These are phyloP conservation scores for Lampropteryx suffumata DNA, from an alignment of 2,888 invertebrate genomes.

Conservation along the genomic window DNA sequence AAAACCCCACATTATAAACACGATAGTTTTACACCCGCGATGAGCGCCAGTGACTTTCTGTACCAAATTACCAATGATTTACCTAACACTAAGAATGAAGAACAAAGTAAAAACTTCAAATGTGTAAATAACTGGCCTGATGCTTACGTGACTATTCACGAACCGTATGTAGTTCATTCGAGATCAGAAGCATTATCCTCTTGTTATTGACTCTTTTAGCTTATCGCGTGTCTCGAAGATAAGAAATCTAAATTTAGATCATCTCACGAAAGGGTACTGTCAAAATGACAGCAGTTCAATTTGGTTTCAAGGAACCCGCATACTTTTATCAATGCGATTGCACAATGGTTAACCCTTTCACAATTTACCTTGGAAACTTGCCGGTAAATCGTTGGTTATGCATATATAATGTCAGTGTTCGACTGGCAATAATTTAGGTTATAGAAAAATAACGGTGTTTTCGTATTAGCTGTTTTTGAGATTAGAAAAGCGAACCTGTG, in stretches of 20 bases:
- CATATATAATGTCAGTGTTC: constrained; percentile 27
- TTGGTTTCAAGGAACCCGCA: constrained; percentile 31
- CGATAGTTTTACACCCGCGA: no score
- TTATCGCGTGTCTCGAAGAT: constrained; percentile 39
- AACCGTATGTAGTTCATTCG: background rate
- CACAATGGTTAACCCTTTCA: constrained; percentile 55
- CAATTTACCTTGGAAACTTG: constrained; percentile 64
- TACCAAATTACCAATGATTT: background rate
- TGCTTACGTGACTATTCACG: no score
- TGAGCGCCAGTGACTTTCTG: background rate
- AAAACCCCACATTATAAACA: no score
- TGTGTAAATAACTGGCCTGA: no score
- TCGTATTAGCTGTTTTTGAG: background rate
- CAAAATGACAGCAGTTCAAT: constrained; percentile 14
- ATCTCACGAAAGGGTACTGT: constrained; percentile 5
- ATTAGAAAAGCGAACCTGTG: constrained; percentile 60
- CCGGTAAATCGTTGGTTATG: constrained; percentile 45
- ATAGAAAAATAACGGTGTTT: constrained; percentile 29
- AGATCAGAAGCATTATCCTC: background rate
- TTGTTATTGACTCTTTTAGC: constrained; percentile 11
- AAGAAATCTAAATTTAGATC: constrained; percentile 31
- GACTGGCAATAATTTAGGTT: constrained; percentile 36
- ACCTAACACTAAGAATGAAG: no score
- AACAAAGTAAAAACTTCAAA: no score
- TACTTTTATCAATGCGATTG: constrained; percentile 41